Conservation (phyloP, 2,113 vertebrate genomes). For the Meleagris gallopavo region DNA sequence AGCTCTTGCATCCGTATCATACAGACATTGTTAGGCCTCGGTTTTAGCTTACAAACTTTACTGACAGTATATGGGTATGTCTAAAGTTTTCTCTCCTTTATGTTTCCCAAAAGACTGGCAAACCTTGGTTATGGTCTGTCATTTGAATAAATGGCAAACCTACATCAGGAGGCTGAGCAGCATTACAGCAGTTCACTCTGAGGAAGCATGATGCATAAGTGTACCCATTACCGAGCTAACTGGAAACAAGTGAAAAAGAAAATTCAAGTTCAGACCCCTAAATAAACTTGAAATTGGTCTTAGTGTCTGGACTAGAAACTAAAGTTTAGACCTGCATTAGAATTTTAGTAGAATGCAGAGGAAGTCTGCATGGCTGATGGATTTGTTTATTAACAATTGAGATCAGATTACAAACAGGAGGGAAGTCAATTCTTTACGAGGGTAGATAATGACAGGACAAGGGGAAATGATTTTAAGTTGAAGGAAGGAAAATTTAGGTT, state of each 20-base stretch:
- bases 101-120: background rate
- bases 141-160: background rate
- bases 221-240: background rate
- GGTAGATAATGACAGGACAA: too few species aligned
- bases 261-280: background rate
- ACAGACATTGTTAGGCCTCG: background rate
- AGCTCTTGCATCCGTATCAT: background rate
- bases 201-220: background rate
- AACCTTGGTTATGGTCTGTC: background rate
- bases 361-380: background rate
- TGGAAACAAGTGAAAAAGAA: background rate
- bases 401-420: background rate
- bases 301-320: background rate
- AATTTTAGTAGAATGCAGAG: too few species aligned
- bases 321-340: background rate
- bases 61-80: background rate
- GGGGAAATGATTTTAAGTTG: too few species aligned
- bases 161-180: background rate
- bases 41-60: background rate
- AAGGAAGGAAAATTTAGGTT: too few species aligned
- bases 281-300: background rate
- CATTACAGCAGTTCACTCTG: background rate
- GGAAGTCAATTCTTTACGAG: too few species aligned
- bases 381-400: background rate
- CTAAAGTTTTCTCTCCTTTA: background rate